These are phyloP conservation scores for Cromileptes altivelis DNA, from an alignment of 2,113 vertebrate genomes.

Conservation along the genomic window DNA sequence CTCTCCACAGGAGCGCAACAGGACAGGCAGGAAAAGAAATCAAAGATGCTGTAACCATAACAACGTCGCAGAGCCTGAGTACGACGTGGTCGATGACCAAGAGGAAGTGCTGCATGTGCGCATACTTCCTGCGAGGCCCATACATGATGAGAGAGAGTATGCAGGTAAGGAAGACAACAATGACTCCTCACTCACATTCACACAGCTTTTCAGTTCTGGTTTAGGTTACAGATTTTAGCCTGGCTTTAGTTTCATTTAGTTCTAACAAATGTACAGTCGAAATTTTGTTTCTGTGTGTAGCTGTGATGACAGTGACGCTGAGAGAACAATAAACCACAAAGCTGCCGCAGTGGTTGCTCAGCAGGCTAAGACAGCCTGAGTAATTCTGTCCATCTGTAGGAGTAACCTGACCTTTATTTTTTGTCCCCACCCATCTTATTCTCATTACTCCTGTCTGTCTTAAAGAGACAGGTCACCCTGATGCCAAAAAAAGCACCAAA, in stretches of 20 bases:
- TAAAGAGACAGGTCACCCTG: neutral
- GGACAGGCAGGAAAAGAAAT: constrained; percentile 35
- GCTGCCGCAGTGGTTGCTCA: neutral
- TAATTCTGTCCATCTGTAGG: neutral
- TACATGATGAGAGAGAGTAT: constrained; percentile 62
- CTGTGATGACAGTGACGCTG: too few relatives aligned
- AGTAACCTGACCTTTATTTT: constrained; percentile 30
- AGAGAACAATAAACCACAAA: neutral
- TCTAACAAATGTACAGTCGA: neutral
- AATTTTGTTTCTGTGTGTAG: neutral
- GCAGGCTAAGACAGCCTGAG: neutral
- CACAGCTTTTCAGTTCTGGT: neutral
- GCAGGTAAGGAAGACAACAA: constrained; percentile 67
- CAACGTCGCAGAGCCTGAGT: constrained; percentile 39
- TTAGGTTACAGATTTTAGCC: neutral
- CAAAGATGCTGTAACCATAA: constrained; percentile 1
- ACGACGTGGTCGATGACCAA: constrained; percentile 69
- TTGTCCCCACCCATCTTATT: too few relatives aligned
- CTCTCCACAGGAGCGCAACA: constrained; percentile 67
- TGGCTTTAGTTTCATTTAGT: neutral
- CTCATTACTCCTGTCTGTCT: neutral
- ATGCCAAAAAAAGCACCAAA: too few relatives aligned
- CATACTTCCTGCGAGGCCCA: constrained; percentile 68
- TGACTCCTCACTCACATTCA: neutral
- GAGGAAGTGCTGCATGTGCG: constrained; percentile 34